Base-by-base conservation (phyloP, 2,113 vertebrate genomes). In the Psettodes erumei region DNA sequence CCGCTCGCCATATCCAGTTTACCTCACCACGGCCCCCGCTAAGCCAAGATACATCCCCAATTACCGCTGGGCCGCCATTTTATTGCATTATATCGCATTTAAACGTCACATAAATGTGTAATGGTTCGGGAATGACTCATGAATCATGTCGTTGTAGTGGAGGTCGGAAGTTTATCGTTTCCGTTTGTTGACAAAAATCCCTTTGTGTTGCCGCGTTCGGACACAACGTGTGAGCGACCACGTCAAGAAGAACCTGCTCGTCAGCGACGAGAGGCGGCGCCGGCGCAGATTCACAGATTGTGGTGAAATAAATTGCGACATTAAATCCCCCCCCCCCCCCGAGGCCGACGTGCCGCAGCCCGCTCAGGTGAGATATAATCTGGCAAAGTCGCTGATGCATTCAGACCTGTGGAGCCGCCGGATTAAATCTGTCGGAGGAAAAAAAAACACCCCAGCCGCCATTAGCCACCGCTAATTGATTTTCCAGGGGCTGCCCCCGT, bases 401-500 rank as follows among this genome's bases (percentile, higher is more conserved):
- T 66, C 48, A 76, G 11, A 61, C 11, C 48, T 30, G 73, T 67
- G 53, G 54, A 51, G 71, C 6, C 30, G 67, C 48, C 23, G 64
- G 86, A 88, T 86, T 90, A 81, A 86, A 74, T 54, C 72, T 71
- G 73, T 30, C 8, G 76, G 32, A 58, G 56, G 11, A 10, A 27
- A 35, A 47, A 62, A 53, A 43, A 60, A 51, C 11, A 15, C 2
- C 10, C 40, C 50, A 55, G 59, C 35, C 45, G 53, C 54, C 65
- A 66, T 82, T 73, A 85, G 61, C 37, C 55, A 28, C 66, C 40
- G 48, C 42, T 85, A 79, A 88, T 82, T 85, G 64, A 82, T 81
- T 79, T 75, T 40, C 48, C 65, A 23, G 27, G 47, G 25, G 16
- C 12, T 64, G 62, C 21, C 47, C 73, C 62, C 19, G 53, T 61